Base-by-base conservation (phyloP, 2,797 vertebrate species). In the Zenarchopterus dispar region DNA sequence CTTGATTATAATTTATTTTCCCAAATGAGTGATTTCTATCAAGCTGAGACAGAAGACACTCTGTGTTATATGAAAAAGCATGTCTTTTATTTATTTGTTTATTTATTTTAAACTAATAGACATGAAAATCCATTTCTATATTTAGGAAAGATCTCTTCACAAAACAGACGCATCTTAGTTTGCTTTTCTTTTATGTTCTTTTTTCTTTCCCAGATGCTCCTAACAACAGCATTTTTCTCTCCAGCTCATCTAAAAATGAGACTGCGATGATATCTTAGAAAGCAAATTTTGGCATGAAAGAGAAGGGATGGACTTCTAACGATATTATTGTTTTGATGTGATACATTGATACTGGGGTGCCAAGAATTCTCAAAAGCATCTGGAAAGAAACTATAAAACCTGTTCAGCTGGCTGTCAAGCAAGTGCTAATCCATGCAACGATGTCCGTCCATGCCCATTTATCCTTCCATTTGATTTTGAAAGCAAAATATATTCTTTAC, bases 341-440 rank as follows among this genome's bases (percentile, higher is more conserved):
- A 83, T 70, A n/a, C 36, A 17, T 72, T 59, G 72, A 89, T 84
- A 77, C 56, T 61, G 58, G 3, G 1, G 53, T 55, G 75, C 84
- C 76, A 86, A 73, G 66, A 71, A 50, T 75, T 77, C 77, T 87
- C 58, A 73, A 84, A 85, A 70, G 78, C 72, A 72, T 68, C 75
- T 84, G 84, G 76, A 78, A 74, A 36, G 70, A 62, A 76, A 70
- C 70, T 56, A 53, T 46, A 62, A 50, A 84, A 83, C 66, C 78
- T 85, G 80, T 82, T 86, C 64, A 67, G 55, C 70, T 89, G 80
- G 84, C 86, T 82, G 72, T 70, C 51, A 73, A 62, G 78, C 41
- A 53, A 73, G 64, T 45, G 66, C 75, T 79, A 61, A 67, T 70
- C 76, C 70, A 59, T 62, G 60, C 59, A 68, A 72, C 74, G 62